Percentiles rank a stretch among this genome's conserved stretches.
These are phyloP conservation scores for Neopipo cinnamomea DNA, from an alignment of 2,113 vertebrate genomes.

Conservation along the genomic window DNA sequence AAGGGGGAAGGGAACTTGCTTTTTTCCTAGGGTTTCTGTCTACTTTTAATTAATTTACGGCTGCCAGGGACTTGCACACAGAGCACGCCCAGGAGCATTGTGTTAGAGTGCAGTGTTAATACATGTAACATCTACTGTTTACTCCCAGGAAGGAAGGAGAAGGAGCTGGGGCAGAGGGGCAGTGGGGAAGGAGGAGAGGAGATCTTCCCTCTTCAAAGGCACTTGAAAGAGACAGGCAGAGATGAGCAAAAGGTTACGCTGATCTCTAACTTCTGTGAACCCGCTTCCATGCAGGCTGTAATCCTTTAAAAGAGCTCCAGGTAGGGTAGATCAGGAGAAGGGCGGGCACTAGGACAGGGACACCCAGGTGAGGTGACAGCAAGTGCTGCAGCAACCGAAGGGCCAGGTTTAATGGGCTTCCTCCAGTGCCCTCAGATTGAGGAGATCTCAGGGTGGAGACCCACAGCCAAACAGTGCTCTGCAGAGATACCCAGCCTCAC, in stretches of 20 bases:
- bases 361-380: neutral
- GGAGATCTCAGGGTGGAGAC: neutral
- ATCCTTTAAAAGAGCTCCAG: neutral
- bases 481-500: neutral
- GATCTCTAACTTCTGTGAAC: neutral
- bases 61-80: constrained; percentile 66
- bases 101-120: constrained; percentile 24
- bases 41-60: constrained; percentile 85
- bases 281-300: neutral
- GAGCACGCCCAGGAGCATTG: constrained; percentile 47
- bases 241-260: neutral
- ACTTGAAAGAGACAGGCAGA: neutral
- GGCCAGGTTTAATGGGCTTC: neutral
- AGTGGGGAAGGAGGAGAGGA: constrained; percentile 11
- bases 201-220: neutral
- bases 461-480: neutral
- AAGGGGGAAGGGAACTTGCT: constrained; percentile 55
- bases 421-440: neutral
- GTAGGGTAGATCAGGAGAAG: neutral
- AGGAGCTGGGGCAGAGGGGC: neutral
- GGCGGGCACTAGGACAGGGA: neutral
- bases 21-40: constrained; percentile 71
- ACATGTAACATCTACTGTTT: constrained; percentile 43
- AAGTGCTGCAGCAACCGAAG: fast-evolving
- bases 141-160: constrained; percentile 41